Evolutionary conservation across 2,888 invertebrate species (phyloP).

Genomic region (Sphaeridia pumilis): DNA sequence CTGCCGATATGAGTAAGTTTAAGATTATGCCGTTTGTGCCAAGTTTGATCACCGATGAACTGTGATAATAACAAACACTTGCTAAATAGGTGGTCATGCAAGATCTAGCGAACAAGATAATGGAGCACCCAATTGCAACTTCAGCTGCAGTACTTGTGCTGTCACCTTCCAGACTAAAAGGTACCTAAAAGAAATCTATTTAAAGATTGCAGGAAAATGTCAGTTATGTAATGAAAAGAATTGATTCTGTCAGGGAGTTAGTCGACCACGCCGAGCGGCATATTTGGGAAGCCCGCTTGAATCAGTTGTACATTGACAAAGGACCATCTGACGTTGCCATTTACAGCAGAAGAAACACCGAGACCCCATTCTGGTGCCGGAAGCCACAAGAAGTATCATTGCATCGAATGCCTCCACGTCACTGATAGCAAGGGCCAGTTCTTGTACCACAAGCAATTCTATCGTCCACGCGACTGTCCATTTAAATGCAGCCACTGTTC

Average conservation of each 20-base stretch:
- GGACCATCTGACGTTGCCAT: not conserved
- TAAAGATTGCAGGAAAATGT: no score
- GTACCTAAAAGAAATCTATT: no score
- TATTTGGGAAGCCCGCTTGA: constrained; percentile 38
- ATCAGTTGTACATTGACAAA: not conserved
- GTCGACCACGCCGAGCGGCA: constrained; percentile 56
- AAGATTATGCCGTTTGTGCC: no score
- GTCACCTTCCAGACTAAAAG: constrained; percentile 61
- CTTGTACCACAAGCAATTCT: constrained; percentile 72
- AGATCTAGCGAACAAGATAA: no score
- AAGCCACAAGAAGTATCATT: constrained; percentile 55
- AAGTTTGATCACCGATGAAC: no score
- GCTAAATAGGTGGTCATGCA: no score
- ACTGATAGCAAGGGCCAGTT: constrained; percentile 76
- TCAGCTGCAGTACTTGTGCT: constrained; percentile 69
- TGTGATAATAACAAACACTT: no score
- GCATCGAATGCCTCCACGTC: constrained; percentile 69
- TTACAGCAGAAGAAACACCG: constrained; percentile 23
- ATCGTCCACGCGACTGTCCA: constrained; percentile 58
- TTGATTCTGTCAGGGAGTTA: constrained; percentile 44
- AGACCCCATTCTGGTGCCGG: constrained; percentile 19
- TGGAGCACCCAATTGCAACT: constrained; percentile 40
- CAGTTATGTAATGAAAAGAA: no score
- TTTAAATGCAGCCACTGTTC: constrained; percentile 61
- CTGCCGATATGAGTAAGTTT: no score